These are phyloP conservation scores for Ichneumoninae sp. DNA, from an alignment of 2,888 invertebrate species.

Conservation along the genomic window DNA sequence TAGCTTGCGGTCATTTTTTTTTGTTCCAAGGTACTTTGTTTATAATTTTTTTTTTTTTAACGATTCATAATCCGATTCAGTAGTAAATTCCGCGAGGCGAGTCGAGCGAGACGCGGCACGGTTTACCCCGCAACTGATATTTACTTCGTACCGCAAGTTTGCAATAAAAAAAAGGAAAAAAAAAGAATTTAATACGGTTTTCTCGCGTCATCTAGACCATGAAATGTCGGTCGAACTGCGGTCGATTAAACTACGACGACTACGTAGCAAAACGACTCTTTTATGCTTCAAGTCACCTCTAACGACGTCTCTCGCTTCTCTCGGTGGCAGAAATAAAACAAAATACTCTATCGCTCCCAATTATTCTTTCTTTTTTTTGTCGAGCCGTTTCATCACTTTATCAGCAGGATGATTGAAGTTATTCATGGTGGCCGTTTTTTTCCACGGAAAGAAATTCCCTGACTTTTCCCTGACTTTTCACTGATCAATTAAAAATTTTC, in stretches of 20 bases:
- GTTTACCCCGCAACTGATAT: constrained; percentile 45
- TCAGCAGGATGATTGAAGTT: no score
- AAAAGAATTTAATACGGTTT: constrained; percentile 30
- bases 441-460: no score
- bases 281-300: neutral
- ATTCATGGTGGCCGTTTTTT: no score
- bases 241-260: constrained; percentile 45
- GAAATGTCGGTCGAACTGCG: constrained; percentile 67
- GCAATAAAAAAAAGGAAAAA: constrained; percentile 29
- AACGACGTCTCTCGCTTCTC: neutral
- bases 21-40: neutral
- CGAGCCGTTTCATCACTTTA: neutral
- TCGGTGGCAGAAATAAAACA: neutral
- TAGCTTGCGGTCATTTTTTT: constrained; percentile 29
- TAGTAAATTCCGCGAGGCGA: constrained; percentile 45
- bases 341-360: neutral
- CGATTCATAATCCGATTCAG: constrained; percentile 40
- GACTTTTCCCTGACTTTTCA: no score
- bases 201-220: constrained; percentile 64
- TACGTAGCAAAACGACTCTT: constrained; percentile 31
- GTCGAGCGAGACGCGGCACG: constrained; percentile 38
- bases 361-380: neutral
- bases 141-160: constrained; percentile 50
- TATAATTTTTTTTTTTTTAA: neutral
- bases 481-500: no score